Conservation (phyloP, 23 tunicate species). For the Trididemnum clinides region DNA sequence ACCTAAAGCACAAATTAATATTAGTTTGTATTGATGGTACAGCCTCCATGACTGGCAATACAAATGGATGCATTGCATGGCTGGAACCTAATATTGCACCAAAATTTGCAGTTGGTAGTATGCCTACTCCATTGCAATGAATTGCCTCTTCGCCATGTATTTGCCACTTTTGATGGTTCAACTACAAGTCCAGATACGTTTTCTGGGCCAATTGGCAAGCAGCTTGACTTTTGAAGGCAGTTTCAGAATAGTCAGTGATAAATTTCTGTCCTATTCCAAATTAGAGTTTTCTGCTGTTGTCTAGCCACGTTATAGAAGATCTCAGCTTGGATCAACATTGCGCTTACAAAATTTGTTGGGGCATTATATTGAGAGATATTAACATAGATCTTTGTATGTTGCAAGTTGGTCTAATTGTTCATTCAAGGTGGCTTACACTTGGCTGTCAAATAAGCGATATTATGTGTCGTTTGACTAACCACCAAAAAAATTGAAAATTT, state of each 20-base stretch:
- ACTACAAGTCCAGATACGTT: conserved; percentile 21
- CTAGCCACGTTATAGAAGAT: neutral
- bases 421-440: neutral
- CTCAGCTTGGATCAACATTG: neutral
- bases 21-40: neutral
- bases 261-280: neutral
- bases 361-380: neutral
- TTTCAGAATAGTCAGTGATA: neutral
- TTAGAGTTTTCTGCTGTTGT: neutral
- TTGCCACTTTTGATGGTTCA: conserved; percentile 13
- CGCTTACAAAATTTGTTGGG: neutral
- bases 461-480: neutral
- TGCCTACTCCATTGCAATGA: conserved; percentile 25
- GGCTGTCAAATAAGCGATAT: neutral
- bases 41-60: neutral
- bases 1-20: neutral
- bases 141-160: conserved; percentile 23
- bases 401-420: neutral
- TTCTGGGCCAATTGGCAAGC: conserved; percentile 17
- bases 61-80: neutral
- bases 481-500: neutral
- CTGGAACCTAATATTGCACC: neutral
- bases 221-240: neutral
- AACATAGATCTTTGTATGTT: neutral
- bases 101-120: conserved; percentile 17